These are phyloP conservation scores for Nerophis lumbriciformis DNA, from an alignment of 2,113 vertebrate species.

Conservation along the genomic window DNA sequence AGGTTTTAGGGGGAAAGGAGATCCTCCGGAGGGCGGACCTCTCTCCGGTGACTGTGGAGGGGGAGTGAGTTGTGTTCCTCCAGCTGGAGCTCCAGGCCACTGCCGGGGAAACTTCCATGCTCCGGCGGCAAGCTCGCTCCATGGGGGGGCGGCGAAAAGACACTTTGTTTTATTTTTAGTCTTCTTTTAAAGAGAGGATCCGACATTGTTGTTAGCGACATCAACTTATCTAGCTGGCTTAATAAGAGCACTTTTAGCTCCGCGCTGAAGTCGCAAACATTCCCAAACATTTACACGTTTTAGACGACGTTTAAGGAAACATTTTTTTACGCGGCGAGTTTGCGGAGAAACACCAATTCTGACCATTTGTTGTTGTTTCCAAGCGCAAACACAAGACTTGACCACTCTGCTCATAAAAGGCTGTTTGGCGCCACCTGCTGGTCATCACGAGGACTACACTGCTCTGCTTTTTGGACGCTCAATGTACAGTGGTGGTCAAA, in stretches of 20 bases:
- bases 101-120: conserved; percentile 58
- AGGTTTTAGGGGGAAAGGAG: conserved; percentile 69
- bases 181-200: not conserved
- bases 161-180: conserved; percentile 8
- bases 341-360: no score
- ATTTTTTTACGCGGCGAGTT: no score
- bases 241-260: not conserved
- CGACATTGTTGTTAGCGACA: no score
- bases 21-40: conserved; percentile 75
- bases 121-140: conserved; percentile 35
- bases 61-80: conserved; percentile 56
- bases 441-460: no score
- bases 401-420: no score
- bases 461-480: no score
- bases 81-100: conserved; percentile 46
- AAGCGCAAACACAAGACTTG: no score
- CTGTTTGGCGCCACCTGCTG: no score
- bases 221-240: no score
- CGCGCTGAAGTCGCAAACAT: not conserved
- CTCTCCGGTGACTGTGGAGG: conserved; percentile 64
- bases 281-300: not conserved
- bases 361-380: no score
- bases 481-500: no score
- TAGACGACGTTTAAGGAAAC: no score
- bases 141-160: conserved; percentile 19